Percentiles rank a stretch among this genome's conserved stretches.
These are phyloP conservation scores for Venturia canescens DNA, from an alignment of 1,140 invertebrate genomes.

Conservation along the genomic window DNA sequence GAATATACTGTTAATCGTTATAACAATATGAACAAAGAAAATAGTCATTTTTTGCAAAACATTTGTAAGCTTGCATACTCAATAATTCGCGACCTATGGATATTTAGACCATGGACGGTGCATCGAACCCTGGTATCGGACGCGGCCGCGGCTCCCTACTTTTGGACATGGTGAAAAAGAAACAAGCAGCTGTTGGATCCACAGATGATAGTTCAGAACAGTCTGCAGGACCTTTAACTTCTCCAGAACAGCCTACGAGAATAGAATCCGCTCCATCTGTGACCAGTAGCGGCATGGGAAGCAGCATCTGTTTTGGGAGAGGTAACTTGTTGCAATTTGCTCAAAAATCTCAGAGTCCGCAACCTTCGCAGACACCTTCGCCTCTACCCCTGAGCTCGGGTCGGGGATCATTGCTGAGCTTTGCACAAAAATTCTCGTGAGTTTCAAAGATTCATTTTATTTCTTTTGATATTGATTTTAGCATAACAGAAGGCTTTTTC, in stretches of 20 bases:
- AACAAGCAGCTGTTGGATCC: neutral
- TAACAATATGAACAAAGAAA: too few relatives aligned
- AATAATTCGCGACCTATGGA: neutral
- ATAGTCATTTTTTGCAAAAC: too few relatives aligned
- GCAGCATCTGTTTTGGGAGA: neutral
- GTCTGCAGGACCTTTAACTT: neutral
- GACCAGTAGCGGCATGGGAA: neutral
- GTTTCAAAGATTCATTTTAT: slow-evolving; percentile 11
- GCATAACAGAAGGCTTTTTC: neutral
- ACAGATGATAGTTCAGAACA: neutral
- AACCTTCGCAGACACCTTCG: neutral
- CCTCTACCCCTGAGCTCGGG: slow-evolving; percentile 29
- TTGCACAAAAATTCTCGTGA: slow-evolving; percentile 39
- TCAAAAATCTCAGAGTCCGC: neutral
- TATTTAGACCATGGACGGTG: neutral
- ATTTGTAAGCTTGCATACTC: too few relatives aligned
- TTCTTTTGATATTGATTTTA: neutral
- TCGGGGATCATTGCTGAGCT: slow-evolving; percentile 36
- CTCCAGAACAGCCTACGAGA: too few relatives aligned
- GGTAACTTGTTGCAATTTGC: neutral
- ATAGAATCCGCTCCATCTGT: too few relatives aligned
- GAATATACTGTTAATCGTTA: too few relatives aligned
- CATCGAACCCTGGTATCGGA: neutral
- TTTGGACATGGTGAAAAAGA: slow-evolving; percentile 40
- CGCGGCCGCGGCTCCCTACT: slow-evolving; percentile 9